Conservation (phyloP, 2,113 vertebrate species). For the Centrocercus urophasianus region DNA sequence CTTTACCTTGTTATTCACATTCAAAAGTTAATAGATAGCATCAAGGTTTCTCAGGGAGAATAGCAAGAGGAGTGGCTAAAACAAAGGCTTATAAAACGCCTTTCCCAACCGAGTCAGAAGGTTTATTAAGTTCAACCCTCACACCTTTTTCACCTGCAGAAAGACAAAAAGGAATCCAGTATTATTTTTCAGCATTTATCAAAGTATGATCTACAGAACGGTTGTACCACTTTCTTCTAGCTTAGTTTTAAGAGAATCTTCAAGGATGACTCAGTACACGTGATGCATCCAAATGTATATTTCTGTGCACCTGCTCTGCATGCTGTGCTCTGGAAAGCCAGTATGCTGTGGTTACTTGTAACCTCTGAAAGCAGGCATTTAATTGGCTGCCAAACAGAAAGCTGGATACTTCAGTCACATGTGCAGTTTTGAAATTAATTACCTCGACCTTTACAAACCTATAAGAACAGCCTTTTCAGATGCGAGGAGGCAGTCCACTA, state of each 20-base stretch:
- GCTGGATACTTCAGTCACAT: not conserved
- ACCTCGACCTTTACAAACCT: not conserved
- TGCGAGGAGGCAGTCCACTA: not conserved
- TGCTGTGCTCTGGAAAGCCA: not conserved
- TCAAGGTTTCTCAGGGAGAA: conserved; percentile 60
- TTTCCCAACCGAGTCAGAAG: conserved; percentile 87
- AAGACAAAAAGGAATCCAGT: not conserved
- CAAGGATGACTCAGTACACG: not conserved
- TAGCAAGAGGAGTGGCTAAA: conserved; percentile 66
- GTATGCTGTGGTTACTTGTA: fast-evolving
- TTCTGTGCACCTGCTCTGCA: not conserved
- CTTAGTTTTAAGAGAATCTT: not conserved
- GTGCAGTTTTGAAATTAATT: not conserved
- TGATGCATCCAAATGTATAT: not conserved
- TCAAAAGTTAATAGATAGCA: conserved; percentile 74
- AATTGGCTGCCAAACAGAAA: not conserved
- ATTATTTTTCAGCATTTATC: conserved; percentile 16
- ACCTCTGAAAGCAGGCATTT: not conserved
- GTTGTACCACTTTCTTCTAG: not conserved
- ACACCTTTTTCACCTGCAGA: conserved; percentile 91
- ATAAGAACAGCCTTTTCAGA: not conserved
- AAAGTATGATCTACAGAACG: not conserved
- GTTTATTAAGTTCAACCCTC: conserved; percentile 93
- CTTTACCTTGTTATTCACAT: conserved; percentile 75
- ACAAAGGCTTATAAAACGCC: conserved; percentile 72